phyloP scores from a whole-genome alignment of 2,113 vertebrate species.

The Caracal caracal region DNA sequence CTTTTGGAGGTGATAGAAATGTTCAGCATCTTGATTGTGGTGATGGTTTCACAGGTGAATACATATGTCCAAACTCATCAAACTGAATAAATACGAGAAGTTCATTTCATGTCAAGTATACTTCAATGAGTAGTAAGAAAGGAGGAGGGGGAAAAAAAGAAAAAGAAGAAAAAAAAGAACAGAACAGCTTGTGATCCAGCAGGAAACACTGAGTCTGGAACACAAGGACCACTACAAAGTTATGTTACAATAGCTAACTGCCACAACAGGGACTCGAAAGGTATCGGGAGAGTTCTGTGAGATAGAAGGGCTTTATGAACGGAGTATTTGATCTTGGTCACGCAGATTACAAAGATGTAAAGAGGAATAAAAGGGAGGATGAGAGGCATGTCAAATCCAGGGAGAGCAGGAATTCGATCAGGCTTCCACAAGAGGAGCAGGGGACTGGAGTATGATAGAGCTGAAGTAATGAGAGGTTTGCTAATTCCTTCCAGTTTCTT shows the following conservation, averaged over 20 bases:
- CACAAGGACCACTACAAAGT: not conserved
- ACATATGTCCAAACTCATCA: not conserved
- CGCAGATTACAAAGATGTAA: not conserved
- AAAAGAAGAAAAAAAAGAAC: not conserved
- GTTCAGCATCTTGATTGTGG: not conserved
- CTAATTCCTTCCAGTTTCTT: not conserved
- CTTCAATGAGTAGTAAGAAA: not conserved
- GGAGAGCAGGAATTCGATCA: not conserved
- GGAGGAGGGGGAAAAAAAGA: too few relatives aligned
- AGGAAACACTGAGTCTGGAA: not conserved
- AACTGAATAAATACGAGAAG: not conserved
- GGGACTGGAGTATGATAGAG: not conserved
- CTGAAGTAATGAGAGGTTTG: not conserved
- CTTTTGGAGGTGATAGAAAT: not conserved
- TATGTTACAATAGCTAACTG: not conserved
- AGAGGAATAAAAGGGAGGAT: not conserved
- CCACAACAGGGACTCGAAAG: not conserved
- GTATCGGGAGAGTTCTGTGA: not conserved
- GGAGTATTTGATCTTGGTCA: not conserved
- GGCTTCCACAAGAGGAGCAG: not conserved
- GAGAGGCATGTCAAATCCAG: not conserved
- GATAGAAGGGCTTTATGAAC: not conserved
- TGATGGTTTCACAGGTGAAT: not conserved
- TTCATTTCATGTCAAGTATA: not conserved
- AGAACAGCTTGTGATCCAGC: not conserved